Base-by-base conservation (phyloP, 37 sponge, comb jelly and placozoan species). In the Tethya wilhelma region DNA sequence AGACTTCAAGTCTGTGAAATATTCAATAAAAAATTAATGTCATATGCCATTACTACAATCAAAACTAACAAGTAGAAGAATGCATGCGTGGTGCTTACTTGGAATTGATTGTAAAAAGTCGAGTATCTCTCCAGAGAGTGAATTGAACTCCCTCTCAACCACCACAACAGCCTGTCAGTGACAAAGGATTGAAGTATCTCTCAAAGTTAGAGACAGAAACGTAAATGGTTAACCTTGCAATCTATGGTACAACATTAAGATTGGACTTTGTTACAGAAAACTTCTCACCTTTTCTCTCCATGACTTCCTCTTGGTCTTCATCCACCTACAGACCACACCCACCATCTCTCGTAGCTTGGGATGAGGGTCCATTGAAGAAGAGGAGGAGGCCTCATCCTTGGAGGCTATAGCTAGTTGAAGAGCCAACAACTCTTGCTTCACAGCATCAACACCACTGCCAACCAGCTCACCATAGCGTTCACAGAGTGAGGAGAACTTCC, bases 81-180 rank as follows among this genome's bases (percentile, higher is more conserved):
- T n/a, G 22, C 28, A 26, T 12, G 28, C 11, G 6, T 17, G 20
- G 28, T n/a, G 55, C 69, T 31, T 2, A 80, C 84, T 76, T 46
- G 63, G 40, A 63, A 91, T 64, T 39, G 75, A 64, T 29, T 87
- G 71, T 3, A 91, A 63, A 12, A 70, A 57, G 45, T 86, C 82
- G 19, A 86, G 59, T 38, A 90, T 75, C 28, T 90, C 91, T 38
- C 71, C 83, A n/a, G 91, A 90, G 3, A 90, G 76, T 14, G 74
- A 30, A 6, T 82, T 17, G 60, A 86, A 90, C 41, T 90, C 91
- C 23, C 75, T 79, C 2, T 25, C 86, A 23, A 90, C 59, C 23
- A 90, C 75, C 36, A 90, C 75, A 37, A 90, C 60, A 22, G 62
- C 73, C 75, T 78, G 63, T 49, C 14, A 9, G 53, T 49, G 53